Evolutionary conservation across 2,113 vertebrate species (phyloP), one percentile per base, ranked within the genome.

Genomic region (Dolichallabes microphthalmus): DNA sequence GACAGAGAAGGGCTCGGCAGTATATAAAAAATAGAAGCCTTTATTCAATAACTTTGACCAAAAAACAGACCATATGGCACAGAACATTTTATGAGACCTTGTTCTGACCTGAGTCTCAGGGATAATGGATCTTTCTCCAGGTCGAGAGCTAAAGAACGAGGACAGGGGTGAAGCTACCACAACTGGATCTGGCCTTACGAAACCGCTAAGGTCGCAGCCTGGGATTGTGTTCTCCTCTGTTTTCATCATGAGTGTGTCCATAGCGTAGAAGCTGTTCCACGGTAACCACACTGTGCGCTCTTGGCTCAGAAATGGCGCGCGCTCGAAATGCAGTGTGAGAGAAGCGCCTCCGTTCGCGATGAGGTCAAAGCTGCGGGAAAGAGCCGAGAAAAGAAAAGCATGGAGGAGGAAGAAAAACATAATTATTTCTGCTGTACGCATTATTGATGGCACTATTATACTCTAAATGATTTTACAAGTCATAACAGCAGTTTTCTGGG

Each of bases 171-270:
- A 99, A 83, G 97, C 96, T 92, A 99, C 97, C 90, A 99, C 97
- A 93, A 98, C 93, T 0, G 98, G 98, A 87, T 99, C 97, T 2
- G 98, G 98, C 85, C 98, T 94, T 88, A 97, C 94, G 92, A 98
- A 99, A 83, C 97, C 97, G 78, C 98, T 99, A 89, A 99, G 95
- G 91, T 99, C 98, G 84, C 98, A 99, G 94, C 98, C 98, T 76
- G 98, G 98, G 93, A 99, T 99, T 92, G 97, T 97, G 94, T 99
- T 99, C 93, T 99, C 98, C 90, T 99, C 98, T 0, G 98, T 99
- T 95, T 99, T 99, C 96, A 99, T 95, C 91, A 97, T 96, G 80
- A 99, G 96, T 0, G 98, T 99, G 93, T 99, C 98, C 98, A 99
- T 98, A 89, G 97, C 98, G 20, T 98, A 98, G 90, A 99, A 99